A percentile compares a stretch with the other conserved stretches of the same genome.
Conservation (phyloP, 2,888 invertebrate genomes). For the Agelastica alni region DNA sequence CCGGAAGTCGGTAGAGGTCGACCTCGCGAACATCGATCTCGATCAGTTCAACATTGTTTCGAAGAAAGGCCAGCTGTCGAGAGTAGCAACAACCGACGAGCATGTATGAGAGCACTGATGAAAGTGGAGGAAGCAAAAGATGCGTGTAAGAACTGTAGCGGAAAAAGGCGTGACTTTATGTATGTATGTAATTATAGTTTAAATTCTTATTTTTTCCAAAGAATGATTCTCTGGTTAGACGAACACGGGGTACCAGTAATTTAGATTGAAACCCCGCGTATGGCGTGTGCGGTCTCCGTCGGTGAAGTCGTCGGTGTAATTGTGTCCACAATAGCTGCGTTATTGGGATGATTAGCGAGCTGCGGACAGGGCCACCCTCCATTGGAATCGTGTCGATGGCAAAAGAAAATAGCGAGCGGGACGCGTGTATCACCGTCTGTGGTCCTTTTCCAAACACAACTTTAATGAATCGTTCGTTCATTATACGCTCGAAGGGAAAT, state of each 20-base stretch:
- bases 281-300: conserved; percentile 22
- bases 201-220: too few relatives aligned
- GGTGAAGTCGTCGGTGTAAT: conserved; percentile 7
- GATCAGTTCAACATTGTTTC: too few relatives aligned
- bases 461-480: conserved; percentile 42
- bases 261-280: not conserved
- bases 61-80: too few relatives aligned
- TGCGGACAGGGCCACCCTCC: conserved; percentile 41
- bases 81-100: too few relatives aligned
- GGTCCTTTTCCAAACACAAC: conserved; percentile 42
- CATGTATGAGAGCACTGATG: too few relatives aligned
- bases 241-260: not conserved
- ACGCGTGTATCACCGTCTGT: conserved; percentile 45
- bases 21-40: too few relatives aligned
- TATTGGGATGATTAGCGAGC: conserved; percentile 43
- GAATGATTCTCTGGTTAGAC: conserved; percentile 16
- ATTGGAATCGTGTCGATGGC: conserved; percentile 37
- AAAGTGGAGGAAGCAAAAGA: too few relatives aligned
- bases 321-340: conserved; percentile 15
- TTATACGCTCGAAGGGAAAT: conserved; percentile 27
- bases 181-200: too few relatives aligned
- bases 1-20: too few relatives aligned
- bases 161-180: too few relatives aligned
- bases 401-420: conserved; percentile 43
- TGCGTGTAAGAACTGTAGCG: too few relatives aligned